These are phyloP conservation scores for Sepioteuthis lessoniana DNA, from an alignment of 2,888 invertebrate genomes.

Conservation along the genomic window DNA sequence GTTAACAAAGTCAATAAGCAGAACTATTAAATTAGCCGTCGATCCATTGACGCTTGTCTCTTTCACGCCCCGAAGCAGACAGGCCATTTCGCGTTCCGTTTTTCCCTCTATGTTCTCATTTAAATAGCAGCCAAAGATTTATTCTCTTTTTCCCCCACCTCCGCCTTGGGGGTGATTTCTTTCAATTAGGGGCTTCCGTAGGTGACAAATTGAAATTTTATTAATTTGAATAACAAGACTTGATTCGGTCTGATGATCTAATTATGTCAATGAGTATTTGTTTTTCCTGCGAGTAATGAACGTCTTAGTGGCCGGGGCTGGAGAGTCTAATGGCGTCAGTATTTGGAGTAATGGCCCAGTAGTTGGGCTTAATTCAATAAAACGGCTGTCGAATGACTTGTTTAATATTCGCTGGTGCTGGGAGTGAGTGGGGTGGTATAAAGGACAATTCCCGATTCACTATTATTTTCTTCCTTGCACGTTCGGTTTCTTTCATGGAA, in stretches of 20 bases:
- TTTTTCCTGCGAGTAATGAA: not conserved
- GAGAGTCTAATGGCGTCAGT: not conserved
- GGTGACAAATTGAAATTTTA: not conserved
- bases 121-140: not conserved
- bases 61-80: not conserved
- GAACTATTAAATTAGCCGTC: not conserved
- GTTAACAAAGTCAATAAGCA: constrained; percentile 21
- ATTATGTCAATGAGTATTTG: not conserved
- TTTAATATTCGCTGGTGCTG: not conserved
- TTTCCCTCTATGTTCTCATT: not conserved
- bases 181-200: not conserved
- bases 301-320: not conserved
- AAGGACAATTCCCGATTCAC: too few species aligned
- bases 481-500: too few species aligned
- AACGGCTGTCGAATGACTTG: not conserved
- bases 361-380: not conserved
- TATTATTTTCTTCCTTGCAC: too few species aligned
- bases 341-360: not conserved
- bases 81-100: not conserved
- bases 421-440: too few species aligned
- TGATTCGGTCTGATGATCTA: not conserved
- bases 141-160: not conserved
- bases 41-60: not conserved
- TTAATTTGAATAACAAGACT: not conserved
- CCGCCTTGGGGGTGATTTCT: not conserved